Base-by-base conservation (phyloP, 2,888 invertebrate genomes). In the Stramonita haemastoma region DNA sequence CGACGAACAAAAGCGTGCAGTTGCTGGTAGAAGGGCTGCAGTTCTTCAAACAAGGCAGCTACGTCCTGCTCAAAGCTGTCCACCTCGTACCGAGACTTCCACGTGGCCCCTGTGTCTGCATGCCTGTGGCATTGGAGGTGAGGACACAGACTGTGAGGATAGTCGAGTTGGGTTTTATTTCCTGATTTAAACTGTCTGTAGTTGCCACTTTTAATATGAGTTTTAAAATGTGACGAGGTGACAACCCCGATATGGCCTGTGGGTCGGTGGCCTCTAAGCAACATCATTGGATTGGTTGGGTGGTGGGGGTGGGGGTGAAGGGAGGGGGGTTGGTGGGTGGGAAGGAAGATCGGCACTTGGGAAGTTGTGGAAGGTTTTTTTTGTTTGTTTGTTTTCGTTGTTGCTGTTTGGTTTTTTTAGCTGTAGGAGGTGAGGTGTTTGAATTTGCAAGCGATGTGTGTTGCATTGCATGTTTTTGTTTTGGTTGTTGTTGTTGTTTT, bases 61-160 rank as follows among this genome's bases (percentile, higher is more conserved):
- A 98, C 95, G 36, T 95, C 93, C 34, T 97, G 95, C 92, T 97
- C 97, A 90, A 98, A 97, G 90, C 97, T 97, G 0, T 97, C 95
- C 77, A 97, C 97, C 95, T 98, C 98, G 94, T 98, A 99, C 60
- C 19, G 1, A 2, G 98, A 97, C 96, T 98, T 97, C 98, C 99
- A 98, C 95, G 98, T 98, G 60, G 98, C 98, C 0, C 98, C 98
- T 0, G 98, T 98, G 94, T 98, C 98, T 2, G 97, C 97, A 93
- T 98, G 96, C 98, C 98, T 98, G 77, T 6, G 86, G 57, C 1
- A 36, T 46, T 1, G 46, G 19, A n/a, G 17, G 8, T 26, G 32
- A 79, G 15, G 79, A 5, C 32, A 32, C 32, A 29, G 15, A 34
- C 17, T 17, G n/a, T 79, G 79, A 79, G 15, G 29, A 26, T 15